These are phyloP conservation scores for Amphipoea oculea DNA, from an alignment of 2,888 invertebrate genomes.

Conservation along the genomic window DNA sequence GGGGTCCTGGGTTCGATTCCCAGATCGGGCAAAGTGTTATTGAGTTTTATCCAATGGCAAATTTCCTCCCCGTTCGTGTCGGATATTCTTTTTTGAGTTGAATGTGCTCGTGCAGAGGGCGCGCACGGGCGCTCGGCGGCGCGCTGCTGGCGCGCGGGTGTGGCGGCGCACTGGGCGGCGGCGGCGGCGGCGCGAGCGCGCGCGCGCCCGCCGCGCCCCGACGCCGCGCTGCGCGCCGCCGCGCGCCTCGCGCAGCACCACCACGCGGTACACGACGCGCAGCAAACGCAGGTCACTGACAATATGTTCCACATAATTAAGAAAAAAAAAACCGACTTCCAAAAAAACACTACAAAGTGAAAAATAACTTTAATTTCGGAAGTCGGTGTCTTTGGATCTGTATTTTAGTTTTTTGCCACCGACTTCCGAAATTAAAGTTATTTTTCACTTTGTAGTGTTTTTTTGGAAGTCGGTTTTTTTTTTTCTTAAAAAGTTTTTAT, in stretches of 20 bases:
- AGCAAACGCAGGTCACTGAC: conserved; percentile 91
- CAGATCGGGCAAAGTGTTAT: background rate
- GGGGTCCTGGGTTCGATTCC: background rate
- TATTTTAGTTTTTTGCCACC: too few species aligned
- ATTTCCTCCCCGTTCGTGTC: background rate
- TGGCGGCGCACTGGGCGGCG: conserved; percentile 84
- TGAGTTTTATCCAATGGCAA: background rate
- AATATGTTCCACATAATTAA: background rate
- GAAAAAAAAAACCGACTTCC: too few species aligned
- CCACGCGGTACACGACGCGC: conserved; percentile 76
- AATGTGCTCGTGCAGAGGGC: conserved; percentile 71
- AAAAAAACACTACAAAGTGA: too few species aligned
- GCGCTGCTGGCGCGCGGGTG: conserved; percentile 78
- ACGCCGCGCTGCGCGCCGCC: conserved; percentile 80
- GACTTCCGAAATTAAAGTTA: too few species aligned
- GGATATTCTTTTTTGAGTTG: background rate
- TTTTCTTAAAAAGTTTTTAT: too few species aligned
- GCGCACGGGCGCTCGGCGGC: conserved; percentile 74
- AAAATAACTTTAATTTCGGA: too few species aligned
- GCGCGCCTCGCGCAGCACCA: conserved; percentile 73
- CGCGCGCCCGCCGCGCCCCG: conserved; percentile 70
- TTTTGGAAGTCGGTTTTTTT: too few species aligned
- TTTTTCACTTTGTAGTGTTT: too few species aligned
- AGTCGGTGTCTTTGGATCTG: too few species aligned
- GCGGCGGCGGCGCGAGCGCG: conserved; percentile 70